Evolutionary conservation across 2,888 invertebrate species (phyloP), one percentile per base, ranked within the genome.

Genomic region (Leptinotarsa tumamoca): DNA sequence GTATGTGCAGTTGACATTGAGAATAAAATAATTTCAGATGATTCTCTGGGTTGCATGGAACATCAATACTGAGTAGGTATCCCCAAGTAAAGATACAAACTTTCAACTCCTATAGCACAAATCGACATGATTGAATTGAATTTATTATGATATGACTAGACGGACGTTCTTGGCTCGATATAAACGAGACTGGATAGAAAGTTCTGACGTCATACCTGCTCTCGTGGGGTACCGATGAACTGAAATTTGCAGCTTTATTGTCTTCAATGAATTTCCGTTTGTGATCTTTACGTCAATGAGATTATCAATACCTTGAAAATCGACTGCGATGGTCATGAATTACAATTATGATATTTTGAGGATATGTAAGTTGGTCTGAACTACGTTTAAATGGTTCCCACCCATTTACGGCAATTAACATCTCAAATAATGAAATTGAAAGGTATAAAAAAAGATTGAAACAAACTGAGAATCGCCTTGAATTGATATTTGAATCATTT

Each of bases 131-230:
- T 27, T 21, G 58, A 27, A 15, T 21, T 14, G 14, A 23, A n/a
- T 15, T 52, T 4, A n/a, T 17, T 21, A 58, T 23, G 23, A 21
- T 21, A 58, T 27, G 15, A 23, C 23, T 58, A 58, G 58, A 58
- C 23, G 27, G 58, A 23, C 58, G 23, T 54, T 54, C 54, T 4
- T 14, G 58, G 23, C 15, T 58, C 58, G 23, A 58, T 58, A 58
- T 58, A 58, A 58, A 58, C 58, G 13, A 58, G 58, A 27, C 58
- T 58, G 58, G 0, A 21, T 58, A 58, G 58, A 58, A 58, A 58
- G 23, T 58, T 58, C 58, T 58, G 58, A 58, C 58, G 58, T 58
- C 58, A 58, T 58, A 58, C 23, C 58, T 17, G 58, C 58, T 58
- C 23, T 58, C 58, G 58, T 23, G 58, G 21, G 23, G 21, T 21